Evolutionary conservation across 2,888 invertebrate species (phyloP).

Genomic region (Phaonia tiefii): DNA sequence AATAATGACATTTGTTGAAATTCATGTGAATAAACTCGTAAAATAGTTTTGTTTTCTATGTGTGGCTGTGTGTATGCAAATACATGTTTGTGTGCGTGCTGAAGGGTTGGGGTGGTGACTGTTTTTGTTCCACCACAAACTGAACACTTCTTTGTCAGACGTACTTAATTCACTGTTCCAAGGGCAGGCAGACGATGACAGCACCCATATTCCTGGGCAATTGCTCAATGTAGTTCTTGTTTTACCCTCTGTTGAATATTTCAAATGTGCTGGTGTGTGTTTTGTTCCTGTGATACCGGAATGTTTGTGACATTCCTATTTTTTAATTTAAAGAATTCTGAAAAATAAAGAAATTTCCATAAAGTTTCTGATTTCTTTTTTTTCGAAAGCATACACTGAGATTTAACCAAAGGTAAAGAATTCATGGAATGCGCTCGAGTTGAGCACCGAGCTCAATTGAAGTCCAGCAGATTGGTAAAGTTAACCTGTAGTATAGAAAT

Average conservation of each 20-base stretch:
- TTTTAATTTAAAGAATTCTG: background rate
- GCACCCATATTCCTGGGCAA: background rate
- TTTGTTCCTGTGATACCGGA: background rate
- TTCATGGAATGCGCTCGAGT: background rate
- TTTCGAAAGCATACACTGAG: background rate
- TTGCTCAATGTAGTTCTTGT: background rate
- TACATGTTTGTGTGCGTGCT: background rate
- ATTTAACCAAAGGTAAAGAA: background rate
- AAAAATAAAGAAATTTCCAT: slow-evolving; percentile 13
- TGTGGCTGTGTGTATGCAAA: too few species aligned
- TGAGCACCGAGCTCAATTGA: slow-evolving; percentile 10
- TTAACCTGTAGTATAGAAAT: background rate
- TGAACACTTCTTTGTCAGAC: background rate
- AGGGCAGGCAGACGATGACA: background rate
- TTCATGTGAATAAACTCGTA: slow-evolving; percentile 54
- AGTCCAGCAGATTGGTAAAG: too few species aligned
- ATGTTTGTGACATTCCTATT: background rate
- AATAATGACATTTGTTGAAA: slow-evolving; percentile 30
- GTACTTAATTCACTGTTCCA: slow-evolving; percentile 2
- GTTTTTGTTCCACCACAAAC: slow-evolving; percentile 8
- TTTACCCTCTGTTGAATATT: background rate
- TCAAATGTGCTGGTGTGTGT: background rate
- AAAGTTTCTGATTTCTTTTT: background rate
- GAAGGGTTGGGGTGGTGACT: background rate
- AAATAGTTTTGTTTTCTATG: slow-evolving; percentile 24